These are phyloP conservation scores for Oryzias melastigma DNA, from an alignment of 2,113 vertebrate genomes.

Conservation along the genomic window DNA sequence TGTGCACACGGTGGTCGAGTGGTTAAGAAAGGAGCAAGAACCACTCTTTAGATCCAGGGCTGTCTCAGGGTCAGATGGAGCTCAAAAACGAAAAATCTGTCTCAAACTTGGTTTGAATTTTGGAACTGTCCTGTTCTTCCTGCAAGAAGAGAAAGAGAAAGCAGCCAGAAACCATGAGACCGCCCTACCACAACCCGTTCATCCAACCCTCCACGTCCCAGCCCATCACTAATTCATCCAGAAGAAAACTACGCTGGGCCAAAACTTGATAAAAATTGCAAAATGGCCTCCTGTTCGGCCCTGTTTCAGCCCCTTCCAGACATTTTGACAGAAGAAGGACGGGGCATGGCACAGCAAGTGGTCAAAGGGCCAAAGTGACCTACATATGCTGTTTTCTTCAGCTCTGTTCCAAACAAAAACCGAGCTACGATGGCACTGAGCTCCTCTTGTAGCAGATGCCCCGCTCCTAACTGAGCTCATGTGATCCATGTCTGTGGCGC, in stretches of 20 bases:
- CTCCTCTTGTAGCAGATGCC: slow-evolving; percentile 65
- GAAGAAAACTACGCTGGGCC: slow-evolving; percentile 55
- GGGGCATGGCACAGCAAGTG: slow-evolving; percentile 23
- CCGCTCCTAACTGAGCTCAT: slow-evolving; percentile 66
- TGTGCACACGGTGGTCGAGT: slow-evolving; percentile 66
- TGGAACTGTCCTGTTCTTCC: not conserved
- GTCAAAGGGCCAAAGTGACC: slow-evolving; percentile 43
- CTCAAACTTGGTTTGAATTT: slow-evolving; percentile 12
- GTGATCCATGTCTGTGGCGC: slow-evolving; percentile 51
- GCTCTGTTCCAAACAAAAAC: slow-evolving; percentile 6
- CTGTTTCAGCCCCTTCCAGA: slow-evolving; percentile 55
- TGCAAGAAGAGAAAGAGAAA: slow-evolving; percentile 4
- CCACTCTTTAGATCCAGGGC: slow-evolving; percentile 55
- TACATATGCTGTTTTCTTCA: slow-evolving; percentile 31
- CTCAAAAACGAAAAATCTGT: slow-evolving; percentile 9
- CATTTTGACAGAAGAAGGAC: slow-evolving; percentile 54
- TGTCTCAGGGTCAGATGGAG: slow-evolving; percentile 56
- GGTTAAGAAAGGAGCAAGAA: slow-evolving; percentile 69
- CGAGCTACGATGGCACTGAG: no score
- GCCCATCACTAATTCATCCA: slow-evolving; percentile 63
- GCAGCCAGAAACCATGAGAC: slow-evolving; percentile 34
- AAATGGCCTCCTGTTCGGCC: slow-evolving; percentile 74
- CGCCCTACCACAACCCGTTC: slow-evolving; percentile 31
- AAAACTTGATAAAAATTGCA: slow-evolving; percentile 76
- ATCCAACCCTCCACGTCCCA: slow-evolving; percentile 37